Evolutionary conservation across 1,140 invertebrate species (phyloP).

Genomic region (Eupristina koningsbergeri): DNA sequence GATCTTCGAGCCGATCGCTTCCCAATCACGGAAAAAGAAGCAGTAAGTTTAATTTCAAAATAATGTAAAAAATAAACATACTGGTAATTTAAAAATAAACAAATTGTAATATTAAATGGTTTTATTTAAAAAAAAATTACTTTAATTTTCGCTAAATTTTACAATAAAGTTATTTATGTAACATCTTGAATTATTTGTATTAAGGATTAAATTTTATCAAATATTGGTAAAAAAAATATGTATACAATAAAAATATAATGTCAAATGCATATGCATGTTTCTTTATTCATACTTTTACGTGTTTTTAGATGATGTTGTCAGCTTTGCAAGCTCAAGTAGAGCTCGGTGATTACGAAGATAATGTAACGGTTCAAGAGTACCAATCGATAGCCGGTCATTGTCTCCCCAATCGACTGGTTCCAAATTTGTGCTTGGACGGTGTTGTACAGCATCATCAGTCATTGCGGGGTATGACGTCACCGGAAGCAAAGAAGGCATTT

Average conservation of each 20-base stretch:
- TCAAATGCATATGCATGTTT: too few species aligned
- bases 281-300: not conserved
- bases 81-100: too few species aligned
- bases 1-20: constrained; percentile 91
- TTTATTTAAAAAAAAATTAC: too few species aligned
- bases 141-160: too few species aligned
- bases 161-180: too few species aligned
- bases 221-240: too few species aligned
- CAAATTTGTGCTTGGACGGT: constrained; percentile 82
- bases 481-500: constrained; percentile 92
- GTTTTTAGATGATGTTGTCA: constrained; percentile 90
- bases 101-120: too few species aligned
- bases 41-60: constrained; percentile 77
- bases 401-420: constrained; percentile 85
- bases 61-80: not conserved
- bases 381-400: constrained; percentile 84
- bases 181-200: too few species aligned
- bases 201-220: too few species aligned
- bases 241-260: too few species aligned
- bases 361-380: constrained; percentile 78
- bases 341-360: constrained; percentile 85
- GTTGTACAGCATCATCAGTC: constrained; percentile 91
- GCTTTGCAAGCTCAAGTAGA: constrained; percentile 95
- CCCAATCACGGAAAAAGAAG: constrained; percentile 93
- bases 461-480: constrained; percentile 86